These are phyloP conservation scores for Xiphophorus hellerii DNA, from an alignment of 2,113 vertebrate genomes.

Conservation along the genomic window DNA sequence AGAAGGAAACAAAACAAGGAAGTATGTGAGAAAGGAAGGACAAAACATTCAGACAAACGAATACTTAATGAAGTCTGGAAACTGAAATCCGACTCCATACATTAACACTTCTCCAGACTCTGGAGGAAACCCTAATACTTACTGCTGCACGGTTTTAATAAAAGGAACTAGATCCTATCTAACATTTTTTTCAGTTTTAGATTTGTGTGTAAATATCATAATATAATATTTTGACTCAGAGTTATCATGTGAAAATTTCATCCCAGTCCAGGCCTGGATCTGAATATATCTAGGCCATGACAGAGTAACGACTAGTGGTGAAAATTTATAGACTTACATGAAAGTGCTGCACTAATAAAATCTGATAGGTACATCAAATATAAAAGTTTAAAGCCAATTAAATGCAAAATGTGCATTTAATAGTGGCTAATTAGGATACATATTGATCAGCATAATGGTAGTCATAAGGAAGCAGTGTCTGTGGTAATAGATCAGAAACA, in stretches of 20 bases:
- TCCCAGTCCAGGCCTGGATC: not conserved
- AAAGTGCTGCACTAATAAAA: not conserved
- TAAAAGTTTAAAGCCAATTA: not conserved
- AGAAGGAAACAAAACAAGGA: not conserved
- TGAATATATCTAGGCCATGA: not conserved
- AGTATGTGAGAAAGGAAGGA: not conserved
- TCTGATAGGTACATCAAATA: not conserved
- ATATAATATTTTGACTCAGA: not conserved
- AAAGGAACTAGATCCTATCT: no score
- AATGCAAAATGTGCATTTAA: not conserved
- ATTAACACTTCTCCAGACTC: no score
- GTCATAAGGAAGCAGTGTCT: conserved; percentile 28
- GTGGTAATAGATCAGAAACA: conserved; percentile 18
- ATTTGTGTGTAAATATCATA: not conserved
- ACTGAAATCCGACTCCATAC: no score
- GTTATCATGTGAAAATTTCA: not conserved
- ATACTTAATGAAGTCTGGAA: not conserved
- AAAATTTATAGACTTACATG: not conserved
- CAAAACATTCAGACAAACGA: no score
- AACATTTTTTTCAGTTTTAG: not conserved
- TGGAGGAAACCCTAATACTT: no score
- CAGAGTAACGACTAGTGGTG: not conserved
- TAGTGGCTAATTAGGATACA: conserved; percentile 24
- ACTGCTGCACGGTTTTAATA: no score
- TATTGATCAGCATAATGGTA: conserved; percentile 3